phyloP scores from a whole-genome alignment of 1,140 invertebrate genomes.

The Formica exsecta region DNA sequence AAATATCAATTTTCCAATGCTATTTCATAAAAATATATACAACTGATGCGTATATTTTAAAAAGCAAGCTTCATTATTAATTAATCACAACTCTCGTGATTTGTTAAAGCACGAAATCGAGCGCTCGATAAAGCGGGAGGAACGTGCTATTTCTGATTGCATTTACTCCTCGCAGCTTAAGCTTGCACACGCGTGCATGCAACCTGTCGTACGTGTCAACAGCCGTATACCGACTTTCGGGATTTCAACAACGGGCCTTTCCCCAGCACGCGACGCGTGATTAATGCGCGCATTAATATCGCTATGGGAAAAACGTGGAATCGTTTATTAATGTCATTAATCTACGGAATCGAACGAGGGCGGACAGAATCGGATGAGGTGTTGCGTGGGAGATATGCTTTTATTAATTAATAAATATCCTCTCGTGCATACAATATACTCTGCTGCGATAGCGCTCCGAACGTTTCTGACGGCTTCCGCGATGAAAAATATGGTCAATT shows the following conservation, averaged over 20 bases:
- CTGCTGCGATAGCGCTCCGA: background rate
- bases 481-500: constrained; percentile 39
- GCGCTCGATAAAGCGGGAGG: background rate
- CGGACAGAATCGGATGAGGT: background rate
- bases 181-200: background rate
- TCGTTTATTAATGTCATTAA: constrained; percentile 47
- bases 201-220: constrained; percentile 11
- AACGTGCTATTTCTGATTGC: constrained; percentile 19
- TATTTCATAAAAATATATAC: background rate
- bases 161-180: constrained; percentile 41
- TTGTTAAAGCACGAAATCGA: background rate
- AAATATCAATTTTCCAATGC: no score
- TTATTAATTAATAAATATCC: constrained; percentile 54
- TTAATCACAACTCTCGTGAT: background rate
- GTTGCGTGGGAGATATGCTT: background rate
- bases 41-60: background rate
- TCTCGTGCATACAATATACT: background rate
- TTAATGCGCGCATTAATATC: constrained; percentile 42
- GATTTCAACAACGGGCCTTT: background rate
- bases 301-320: constrained; percentile 8
- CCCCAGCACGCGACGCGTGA: background rate
- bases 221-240: background rate
- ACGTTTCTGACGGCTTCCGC: background rate
- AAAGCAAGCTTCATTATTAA: background rate
- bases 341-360: constrained; percentile 21